phyloP scores from a whole-genome alignment of 1,140 invertebrate species.

The Cecropterus lyciades region DNA sequence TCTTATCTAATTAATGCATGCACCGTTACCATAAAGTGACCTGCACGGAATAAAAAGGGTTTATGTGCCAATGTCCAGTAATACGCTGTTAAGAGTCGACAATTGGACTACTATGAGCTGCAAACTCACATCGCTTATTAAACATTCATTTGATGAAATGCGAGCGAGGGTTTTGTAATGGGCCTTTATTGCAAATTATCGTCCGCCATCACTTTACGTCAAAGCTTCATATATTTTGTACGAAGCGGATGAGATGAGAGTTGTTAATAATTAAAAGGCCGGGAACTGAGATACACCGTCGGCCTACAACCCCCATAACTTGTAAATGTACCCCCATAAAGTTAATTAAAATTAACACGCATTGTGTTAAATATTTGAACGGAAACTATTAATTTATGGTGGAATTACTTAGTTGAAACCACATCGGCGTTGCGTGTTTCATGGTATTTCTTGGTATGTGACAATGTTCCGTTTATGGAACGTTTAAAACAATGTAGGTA shows the following conservation, averaged over 20 bases:
- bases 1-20: too few species aligned
- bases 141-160: conserved; percentile 19
- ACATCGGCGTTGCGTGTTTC: background rate
- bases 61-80: too few species aligned
- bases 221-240: conserved; percentile 27
- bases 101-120: too few species aligned
- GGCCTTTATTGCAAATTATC: conserved; percentile 28
- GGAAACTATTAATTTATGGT: conserved; percentile 32
- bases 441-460: background rate
- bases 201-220: conserved; percentile 2
- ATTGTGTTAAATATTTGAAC: conserved; percentile 42
- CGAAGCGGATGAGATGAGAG: conserved; percentile 12
- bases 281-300: conserved; percentile 27
- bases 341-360: conserved; percentile 46
- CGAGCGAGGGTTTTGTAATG: conserved; percentile 3
- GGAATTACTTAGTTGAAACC: conserved; percentile 21
- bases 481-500: too few species aligned
- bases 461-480: background rate
- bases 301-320: conserved; percentile 41
- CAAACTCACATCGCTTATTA: background rate
- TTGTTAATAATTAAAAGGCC: conserved; percentile 31
- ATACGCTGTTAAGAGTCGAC: too few species aligned
- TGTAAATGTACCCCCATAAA: conserved; percentile 42
- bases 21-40: too few species aligned
- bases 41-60: too few species aligned